Base-by-base conservation (phyloP, 2,888 invertebrate species). In the Idaea biselata region DNA sequence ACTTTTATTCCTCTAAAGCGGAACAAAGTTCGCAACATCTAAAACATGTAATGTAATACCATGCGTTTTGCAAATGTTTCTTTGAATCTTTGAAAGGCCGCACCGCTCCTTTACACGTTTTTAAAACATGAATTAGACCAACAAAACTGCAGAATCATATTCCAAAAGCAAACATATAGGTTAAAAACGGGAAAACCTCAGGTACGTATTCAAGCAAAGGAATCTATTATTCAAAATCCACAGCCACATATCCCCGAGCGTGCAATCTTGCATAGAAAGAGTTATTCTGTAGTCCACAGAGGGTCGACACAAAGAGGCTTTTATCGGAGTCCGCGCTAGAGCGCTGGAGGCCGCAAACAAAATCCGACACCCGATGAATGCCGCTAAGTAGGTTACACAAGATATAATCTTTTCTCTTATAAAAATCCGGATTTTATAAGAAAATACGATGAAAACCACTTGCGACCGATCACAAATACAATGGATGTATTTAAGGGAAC, bases 261-360 rank as follows among this genome's bases (percentile, higher is more conserved):
- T 78, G 82, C 81, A 85, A 83, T 83, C 82, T 83, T 78, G 77
- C 79, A 81, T 78, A 82, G 81, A 87, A 85, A 86, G 83, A 86
- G 84, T 82, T 82, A 84, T 80, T 79, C 72, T 75, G 69, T 71
- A 68, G 70, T 71, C 73, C 70, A 67, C 75, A 74, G 76, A 78
- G 69, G 71, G 69, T 67, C 69, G 70, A 76, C 88, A 89, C 89
- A 89, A 89, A 89, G 88, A 83, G 77, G 84, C 88, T 89, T 89
- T 89, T 88, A 89, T 83, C 85, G 82, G 73, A 63, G 70, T 66
- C 68, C 73, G 73, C 78, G 77, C 79, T 77, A 78, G 56, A 18
- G 56, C 77, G 81, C 80, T 79, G 71, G 73, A 79, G 71, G 73
- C 79, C 75, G 76, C 81, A 79, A 84, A 86, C 84, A 80, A 80